Conservation (phyloP, 2,888 invertebrate genomes). For the Mantis religiosa region DNA sequence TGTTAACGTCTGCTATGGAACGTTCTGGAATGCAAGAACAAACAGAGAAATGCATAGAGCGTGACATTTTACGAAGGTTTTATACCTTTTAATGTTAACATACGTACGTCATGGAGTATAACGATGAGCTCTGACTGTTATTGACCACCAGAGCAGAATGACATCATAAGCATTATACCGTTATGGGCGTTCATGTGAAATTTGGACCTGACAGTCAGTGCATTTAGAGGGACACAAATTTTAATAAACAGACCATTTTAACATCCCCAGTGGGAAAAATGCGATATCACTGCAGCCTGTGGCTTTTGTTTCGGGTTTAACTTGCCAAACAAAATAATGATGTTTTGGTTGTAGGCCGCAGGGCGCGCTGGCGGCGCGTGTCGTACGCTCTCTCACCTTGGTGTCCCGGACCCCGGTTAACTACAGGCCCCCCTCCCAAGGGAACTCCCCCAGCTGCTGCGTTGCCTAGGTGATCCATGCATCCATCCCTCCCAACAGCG, state of each 20-base stretch:
- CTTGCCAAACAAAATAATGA: background rate
- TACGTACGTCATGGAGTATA: too few species aligned
- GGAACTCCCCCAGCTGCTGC: constrained; percentile 5
- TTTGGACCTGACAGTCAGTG: too few species aligned
- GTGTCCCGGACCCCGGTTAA: background rate
- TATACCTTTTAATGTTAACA: too few species aligned
- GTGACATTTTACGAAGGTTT: too few species aligned
- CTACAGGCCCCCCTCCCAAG: background rate
- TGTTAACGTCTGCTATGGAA: too few species aligned
- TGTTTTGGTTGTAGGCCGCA: background rate
- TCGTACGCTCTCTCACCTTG: background rate
- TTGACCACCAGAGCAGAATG: too few species aligned
- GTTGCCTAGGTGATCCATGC: constrained; percentile 16
- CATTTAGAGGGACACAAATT: too few species aligned
- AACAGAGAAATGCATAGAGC: too few species aligned
- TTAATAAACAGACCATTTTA: background rate
- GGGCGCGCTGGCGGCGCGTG: background rate
- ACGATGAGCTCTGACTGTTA: too few species aligned
- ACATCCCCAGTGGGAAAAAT: background rate
- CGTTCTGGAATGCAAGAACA: too few species aligned
- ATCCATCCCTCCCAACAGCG: background rate
- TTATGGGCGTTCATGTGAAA: too few species aligned
- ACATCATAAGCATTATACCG: too few species aligned
- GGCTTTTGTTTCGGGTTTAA: background rate
- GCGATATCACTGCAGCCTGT: background rate